These are phyloP conservation scores for Notodonta ziczac DNA, from an alignment of 2,888 invertebrate genomes.

Conservation along the genomic window DNA sequence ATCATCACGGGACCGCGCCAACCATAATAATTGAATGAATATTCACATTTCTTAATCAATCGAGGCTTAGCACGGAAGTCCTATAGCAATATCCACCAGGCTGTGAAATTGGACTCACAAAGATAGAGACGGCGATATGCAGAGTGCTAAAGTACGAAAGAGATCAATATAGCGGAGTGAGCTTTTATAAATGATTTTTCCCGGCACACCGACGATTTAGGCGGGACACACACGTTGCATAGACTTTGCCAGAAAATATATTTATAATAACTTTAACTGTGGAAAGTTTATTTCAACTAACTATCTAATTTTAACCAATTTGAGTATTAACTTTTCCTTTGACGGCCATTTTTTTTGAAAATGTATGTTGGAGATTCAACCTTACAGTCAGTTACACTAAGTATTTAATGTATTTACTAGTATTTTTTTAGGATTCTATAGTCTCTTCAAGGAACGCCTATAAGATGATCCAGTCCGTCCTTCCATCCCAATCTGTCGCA, in stretches of 20 bases:
- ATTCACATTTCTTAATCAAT: slow-evolving; percentile 83
- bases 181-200: slow-evolving; percentile 83
- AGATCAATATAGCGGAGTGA: slow-evolving; percentile 51
- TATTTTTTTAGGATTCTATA: too few species aligned
- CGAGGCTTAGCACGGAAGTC: slow-evolving; percentile 72
- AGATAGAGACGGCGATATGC: slow-evolving; percentile 54
- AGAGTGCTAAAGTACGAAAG: slow-evolving; percentile 39
- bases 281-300: too few species aligned
- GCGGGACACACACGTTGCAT: slow-evolving; percentile 46
- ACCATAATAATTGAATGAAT: slow-evolving; percentile 79
- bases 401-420: too few species aligned
- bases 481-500: too few species aligned
- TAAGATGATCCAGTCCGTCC: too few species aligned
- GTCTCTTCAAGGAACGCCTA: too few species aligned
- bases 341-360: too few species aligned
- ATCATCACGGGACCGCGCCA: slow-evolving; percentile 7
- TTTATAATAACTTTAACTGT: neutral
- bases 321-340: too few species aligned
- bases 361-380: too few species aligned
- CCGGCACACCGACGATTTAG: slow-evolving; percentile 70
- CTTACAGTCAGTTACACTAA: too few species aligned
- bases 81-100: slow-evolving; percentile 74
- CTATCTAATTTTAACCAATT: too few species aligned
- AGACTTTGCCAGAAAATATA: neutral
- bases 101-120: slow-evolving; percentile 81